phyloP scores from a whole-genome alignment of 2,888 invertebrate genomes.

The Drosophila mettleri region DNA sequence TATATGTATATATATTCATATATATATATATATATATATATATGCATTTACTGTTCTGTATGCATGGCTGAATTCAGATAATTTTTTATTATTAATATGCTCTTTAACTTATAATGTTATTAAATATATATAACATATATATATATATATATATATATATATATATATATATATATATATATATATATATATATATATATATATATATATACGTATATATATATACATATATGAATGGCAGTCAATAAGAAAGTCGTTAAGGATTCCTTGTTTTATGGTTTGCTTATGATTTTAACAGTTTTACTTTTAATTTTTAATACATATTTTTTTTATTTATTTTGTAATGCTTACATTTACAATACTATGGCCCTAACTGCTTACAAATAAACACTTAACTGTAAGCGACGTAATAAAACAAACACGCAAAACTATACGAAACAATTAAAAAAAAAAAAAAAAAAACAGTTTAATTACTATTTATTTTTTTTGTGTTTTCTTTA shows the following conservation, averaged over 20 bases:
- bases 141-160: slow-evolving; percentile 21
- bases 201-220: slow-evolving; percentile 32
- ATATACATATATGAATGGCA: slow-evolving; percentile 69
- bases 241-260: slow-evolving; percentile 81
- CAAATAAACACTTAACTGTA: slow-evolving; percentile 46
- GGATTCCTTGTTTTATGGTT: slow-evolving; percentile 64
- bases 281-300: slow-evolving; percentile 48
- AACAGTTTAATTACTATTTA: slow-evolving; percentile 23
- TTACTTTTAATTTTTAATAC: slow-evolving; percentile 23
- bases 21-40: slow-evolving; percentile 20
- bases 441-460: slow-evolving; percentile 13
- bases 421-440: slow-evolving; percentile 11
- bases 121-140: slow-evolving; percentile 17
- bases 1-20: slow-evolving; percentile 14
- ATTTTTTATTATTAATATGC: slow-evolving; percentile 9
- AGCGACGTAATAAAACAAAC: slow-evolving; percentile 45
- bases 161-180: slow-evolving; percentile 38
- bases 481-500: slow-evolving; percentile 8
- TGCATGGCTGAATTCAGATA: slow-evolving; percentile 15
- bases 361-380: slow-evolving; percentile 68
- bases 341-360: slow-evolving; percentile 44
- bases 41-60: slow-evolving; percentile 33
- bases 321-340: slow-evolving; percentile 9
- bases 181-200: slow-evolving; percentile 19
- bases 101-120: slow-evolving; percentile 22